Base-by-base conservation (phyloP, 2,888 invertebrate species). In the Lasioglossum zephyrum region DNA sequence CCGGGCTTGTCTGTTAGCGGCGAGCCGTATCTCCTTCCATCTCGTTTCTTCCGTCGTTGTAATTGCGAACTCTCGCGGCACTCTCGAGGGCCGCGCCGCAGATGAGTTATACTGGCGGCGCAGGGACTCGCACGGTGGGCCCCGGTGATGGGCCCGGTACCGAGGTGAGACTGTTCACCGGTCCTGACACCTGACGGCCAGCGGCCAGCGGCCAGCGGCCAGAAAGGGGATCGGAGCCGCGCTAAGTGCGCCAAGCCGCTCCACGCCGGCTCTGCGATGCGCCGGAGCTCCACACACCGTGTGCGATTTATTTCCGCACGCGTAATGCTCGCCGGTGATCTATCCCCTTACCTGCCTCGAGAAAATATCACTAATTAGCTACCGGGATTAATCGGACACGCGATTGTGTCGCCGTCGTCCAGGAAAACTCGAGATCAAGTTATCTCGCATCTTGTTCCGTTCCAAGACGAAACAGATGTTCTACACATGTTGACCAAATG, bases 41-140 rank as follows among this genome's bases (percentile, higher is more conserved):
- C 93, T 92, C 88, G 91, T 92, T 92, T 93, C 93, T 93, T 92
- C 92, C 92, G 92, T 92, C 92, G 90, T 92, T 92, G 93, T 93
- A 93, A 93, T 93, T 93, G 93, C 93, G 89, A 92, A 89, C 84
- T 87, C 88, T 87, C 87, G 85, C 81, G 81, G 88, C 78, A 73
- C 87, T 84, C 84, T 74, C 75, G 86, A 70, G 77, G 78, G 77
- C 78, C 84, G 80, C 82, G 83, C 87, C 81, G 80, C 84, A 87
- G 90, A 90, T 90, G 90, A 90, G 90, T 90, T 90, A 90, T 90
- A 85, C 79, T 86, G 84, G 66, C 77, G 82, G 76, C 74, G 82
- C 82, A 47, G 79, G 57, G 83, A 41, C 89, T 89, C 85, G 88
- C 89, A 89, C 89, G 89, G 89, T 89, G 89, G 89, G 89, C 89